Percentiles rank a stretch among this genome's conserved stretches.
These are phyloP conservation scores for cattle (Bos taurus) DNA, from an alignment of 2,113 vertebrate species.

Conservation along the genomic window ARS-UCD2.0 NC_037344.1:30182501-30183000, in stretches of 20 bases:
- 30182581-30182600: not conserved
- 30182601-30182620: not conserved
- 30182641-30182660: not conserved
- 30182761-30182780: not conserved
- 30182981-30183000: not conserved
- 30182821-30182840: not conserved
- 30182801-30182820: not conserved
- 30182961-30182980: not conserved
- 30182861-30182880: not conserved
- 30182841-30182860: not conserved
- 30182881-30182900: not conserved
- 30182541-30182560: not conserved
- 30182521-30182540: not conserved
- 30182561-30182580: not conserved
- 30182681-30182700: not conserved
- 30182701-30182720: not conserved
- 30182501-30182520: not conserved
- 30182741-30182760: not conserved
- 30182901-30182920: not conserved
- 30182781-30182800: not conserved
- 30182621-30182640: not conserved
- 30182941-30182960: not conserved
- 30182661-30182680: not conserved
- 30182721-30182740: not conserved
- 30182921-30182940: fast-evolving